These are phyloP conservation scores for Agriopis marginaria DNA, from an alignment of 2,888 invertebrate genomes.

Conservation along the genomic window DNA sequence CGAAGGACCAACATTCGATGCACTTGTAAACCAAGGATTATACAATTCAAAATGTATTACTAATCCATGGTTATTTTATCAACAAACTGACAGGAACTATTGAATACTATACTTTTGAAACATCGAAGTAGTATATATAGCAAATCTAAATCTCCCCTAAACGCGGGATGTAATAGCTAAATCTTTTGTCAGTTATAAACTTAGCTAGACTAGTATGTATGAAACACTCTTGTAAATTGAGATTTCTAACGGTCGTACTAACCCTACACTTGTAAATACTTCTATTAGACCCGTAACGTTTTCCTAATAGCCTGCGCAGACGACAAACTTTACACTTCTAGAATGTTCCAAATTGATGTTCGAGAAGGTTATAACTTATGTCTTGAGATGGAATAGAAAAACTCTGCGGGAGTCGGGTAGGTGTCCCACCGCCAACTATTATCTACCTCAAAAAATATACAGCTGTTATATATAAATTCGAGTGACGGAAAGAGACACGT, in stretches of 20 bases:
- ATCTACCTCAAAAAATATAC: not conserved
- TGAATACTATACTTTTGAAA: not conserved
- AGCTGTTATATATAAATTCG: not conserved
- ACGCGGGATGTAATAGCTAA: not conserved
- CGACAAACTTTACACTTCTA: not conserved
- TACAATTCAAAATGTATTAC: not conserved
- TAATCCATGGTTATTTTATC: not conserved
- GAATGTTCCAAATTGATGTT: not conserved
- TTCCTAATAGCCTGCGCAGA: conserved; percentile 23
- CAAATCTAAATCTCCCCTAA: not conserved
- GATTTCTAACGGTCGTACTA: conserved; percentile 15
- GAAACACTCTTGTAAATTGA: conserved; percentile 11
- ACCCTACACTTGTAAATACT: conserved; percentile 26
- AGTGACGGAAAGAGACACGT: not conserved
- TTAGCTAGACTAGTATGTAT: conserved; percentile 1
- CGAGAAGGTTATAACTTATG: too few species aligned
- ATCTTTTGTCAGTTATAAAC: not conserved
- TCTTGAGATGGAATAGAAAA: not conserved
- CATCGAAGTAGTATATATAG: not conserved
- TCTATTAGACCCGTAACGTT: conserved; percentile 27
- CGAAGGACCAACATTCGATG: not conserved
- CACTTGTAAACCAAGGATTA: not conserved
- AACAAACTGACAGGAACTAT: not conserved
- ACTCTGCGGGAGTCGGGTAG: not conserved
- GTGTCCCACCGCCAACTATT: not conserved